A percentile compares a stretch with the other conserved stretches of the same genome.
These are phyloP conservation scores for Phyllotreta striolata DNA, from an alignment of 2,888 invertebrate species.

Conservation along the genomic window DNA sequence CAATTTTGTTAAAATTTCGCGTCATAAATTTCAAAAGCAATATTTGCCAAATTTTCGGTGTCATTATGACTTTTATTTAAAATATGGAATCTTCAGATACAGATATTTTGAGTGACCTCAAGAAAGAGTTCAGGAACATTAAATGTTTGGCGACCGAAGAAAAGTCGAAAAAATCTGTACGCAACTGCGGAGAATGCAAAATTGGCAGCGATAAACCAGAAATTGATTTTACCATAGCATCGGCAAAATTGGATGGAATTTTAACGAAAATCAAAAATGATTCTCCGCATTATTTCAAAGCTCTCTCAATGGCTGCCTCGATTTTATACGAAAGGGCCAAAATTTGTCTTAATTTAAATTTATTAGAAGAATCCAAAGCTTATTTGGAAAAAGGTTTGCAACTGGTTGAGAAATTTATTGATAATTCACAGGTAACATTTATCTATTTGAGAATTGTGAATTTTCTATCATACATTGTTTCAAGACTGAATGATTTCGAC, in stretches of 20 bases:
- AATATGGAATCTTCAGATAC: slow-evolving; percentile 28
- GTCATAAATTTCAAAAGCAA: no score
- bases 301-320: slow-evolving; percentile 56
- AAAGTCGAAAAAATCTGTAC: slow-evolving; percentile 16
- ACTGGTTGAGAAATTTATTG: slow-evolving; percentile 47
- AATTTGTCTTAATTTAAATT: slow-evolving; percentile 50
- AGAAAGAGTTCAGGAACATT: slow-evolving; percentile 32
- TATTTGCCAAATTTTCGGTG: slow-evolving; percentile 26
- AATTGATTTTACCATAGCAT: slow-evolving; percentile 41
- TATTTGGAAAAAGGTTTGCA: slow-evolving; percentile 52
- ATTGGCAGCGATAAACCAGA: slow-evolving; percentile 38
- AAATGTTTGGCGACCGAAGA: slow-evolving; percentile 17
- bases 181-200: slow-evolving; percentile 38
- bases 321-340: slow-evolving; percentile 58
- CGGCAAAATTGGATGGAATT: slow-evolving; percentile 44
- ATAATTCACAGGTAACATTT: slow-evolving; percentile 57
- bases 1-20: neutral
- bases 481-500: slow-evolving; percentile 64
- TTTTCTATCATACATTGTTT: slow-evolving; percentile 66
- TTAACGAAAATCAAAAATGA: slow-evolving; percentile 38
- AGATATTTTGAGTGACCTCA: slow-evolving; percentile 30
- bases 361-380: slow-evolving; percentile 46
- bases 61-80: slow-evolving; percentile 27
- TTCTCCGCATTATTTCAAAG: slow-evolving; percentile 46
- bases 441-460: slow-evolving; percentile 67